phyloP scores from a whole-genome alignment of 2,797 vertebrate species.

The Pseudotriccus pelzelni region DNA sequence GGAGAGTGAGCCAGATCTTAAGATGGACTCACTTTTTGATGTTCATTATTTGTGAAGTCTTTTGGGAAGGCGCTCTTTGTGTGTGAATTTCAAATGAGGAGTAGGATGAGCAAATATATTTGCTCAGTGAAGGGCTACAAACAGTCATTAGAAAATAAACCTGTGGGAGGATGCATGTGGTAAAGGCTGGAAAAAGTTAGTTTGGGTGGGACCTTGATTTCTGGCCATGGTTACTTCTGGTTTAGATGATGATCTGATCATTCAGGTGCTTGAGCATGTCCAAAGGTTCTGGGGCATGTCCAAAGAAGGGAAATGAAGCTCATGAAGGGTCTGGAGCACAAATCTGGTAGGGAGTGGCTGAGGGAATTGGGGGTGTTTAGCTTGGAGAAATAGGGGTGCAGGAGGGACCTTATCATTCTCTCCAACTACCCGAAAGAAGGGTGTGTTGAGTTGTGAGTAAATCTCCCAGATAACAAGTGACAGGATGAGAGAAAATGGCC shows the following conservation, averaged over 20 bases:
- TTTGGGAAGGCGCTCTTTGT: not conserved
- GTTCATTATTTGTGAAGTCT: not conserved
- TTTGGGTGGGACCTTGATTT: not conserved
- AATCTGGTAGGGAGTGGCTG: not conserved
- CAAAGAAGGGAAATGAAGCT: not conserved
- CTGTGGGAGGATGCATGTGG: not conserved
- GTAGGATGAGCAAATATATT: slow-evolving; percentile 17
- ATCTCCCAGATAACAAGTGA: not conserved
- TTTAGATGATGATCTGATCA: too few relatives aligned
- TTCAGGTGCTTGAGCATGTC: not conserved
- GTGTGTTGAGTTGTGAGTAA: accelerated
- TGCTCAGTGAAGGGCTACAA: not conserved
- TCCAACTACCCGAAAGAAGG: not conserved
- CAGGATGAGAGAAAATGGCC: not conserved
- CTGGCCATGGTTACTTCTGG: not conserved
- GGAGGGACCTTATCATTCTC: not conserved
- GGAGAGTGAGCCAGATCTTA: not conserved
- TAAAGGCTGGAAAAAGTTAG: not conserved
- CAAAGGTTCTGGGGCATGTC: not conserved
- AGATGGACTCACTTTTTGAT: not conserved
- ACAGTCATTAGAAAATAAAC: not conserved
- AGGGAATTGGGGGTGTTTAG: not conserved
- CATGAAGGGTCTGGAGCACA: not conserved
- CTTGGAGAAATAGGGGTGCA: not conserved
- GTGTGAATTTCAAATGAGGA: slow-evolving; percentile 25